Evolutionary conservation across 2,797 vertebrate genomes (phyloP), one percentile per base, ranked within the genome.

Genomic region (Austrolebias charrua): DNA sequence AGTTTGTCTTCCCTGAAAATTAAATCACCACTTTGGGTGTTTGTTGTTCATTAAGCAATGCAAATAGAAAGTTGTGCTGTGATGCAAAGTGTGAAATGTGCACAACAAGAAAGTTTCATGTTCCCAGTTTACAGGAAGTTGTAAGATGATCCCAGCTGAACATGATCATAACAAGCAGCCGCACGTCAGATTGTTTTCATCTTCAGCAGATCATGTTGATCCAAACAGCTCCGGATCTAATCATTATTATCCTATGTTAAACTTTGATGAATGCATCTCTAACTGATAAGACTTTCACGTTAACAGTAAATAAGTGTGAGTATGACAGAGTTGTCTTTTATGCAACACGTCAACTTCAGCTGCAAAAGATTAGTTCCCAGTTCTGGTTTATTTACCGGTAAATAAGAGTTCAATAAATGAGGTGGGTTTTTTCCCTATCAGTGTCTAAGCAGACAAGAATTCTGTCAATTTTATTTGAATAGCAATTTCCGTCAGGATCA

Each of bases 121-220:
- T 33, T n/a, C 5, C 2, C 52, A 42, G 20, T 60, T 78, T 55
- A 20, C 24, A 49, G 33, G 42, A 51, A 16, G 59, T 67, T 61
- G 71, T 66, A 31, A 9, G 40, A 31, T 45, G 61, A 61, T 60
- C 42, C 28, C 60, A 77, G 69, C 35, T 18, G 55, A 59, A 75
- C 9, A 15, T 57, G 29, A 72, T 69, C 35, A 61, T 73, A 73
- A 63, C 62, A 61, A 40, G 16, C 16, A 40, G 2, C 38, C 1
- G 51, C 74, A 42, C 65, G 33, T 82, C 70, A 71, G 11, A 50
- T 54, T 71, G 53, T 66, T 53, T 60, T 66, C 38, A 60, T 47
- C 28, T 58, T 63, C 50, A 15, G 18, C 35, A 33, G 1, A 18
- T 24, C 24, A 24, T 67, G 48, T 63, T 75, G 51, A 52, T 12